These are phyloP conservation scores for Cotesia glomerata DNA, from an alignment of 1,140 invertebrate genomes.

Conservation along the genomic window DNA sequence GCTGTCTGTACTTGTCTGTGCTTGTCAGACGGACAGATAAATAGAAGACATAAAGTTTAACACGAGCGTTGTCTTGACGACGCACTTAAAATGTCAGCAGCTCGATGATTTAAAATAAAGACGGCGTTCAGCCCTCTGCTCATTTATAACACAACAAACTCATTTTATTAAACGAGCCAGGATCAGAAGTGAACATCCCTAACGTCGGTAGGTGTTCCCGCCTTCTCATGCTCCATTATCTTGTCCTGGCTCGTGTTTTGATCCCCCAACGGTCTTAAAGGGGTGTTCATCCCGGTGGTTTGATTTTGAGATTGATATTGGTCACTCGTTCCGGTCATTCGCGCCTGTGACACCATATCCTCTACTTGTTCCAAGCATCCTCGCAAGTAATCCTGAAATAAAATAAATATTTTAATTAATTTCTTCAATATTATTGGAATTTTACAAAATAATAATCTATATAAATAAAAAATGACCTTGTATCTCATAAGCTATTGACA, in stretches of 20 bases:
- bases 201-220: conserved; percentile 82
- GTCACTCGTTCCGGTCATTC: conserved; percentile 34
- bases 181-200: conserved; percentile 73
- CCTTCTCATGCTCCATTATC: conserved; percentile 70
- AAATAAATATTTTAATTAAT: conserved; percentile 27
- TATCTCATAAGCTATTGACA: no score
- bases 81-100: no score
- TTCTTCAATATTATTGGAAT: no score
- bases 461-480: no score
- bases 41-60: neutral
- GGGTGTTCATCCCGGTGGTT: conserved; percentile 31
- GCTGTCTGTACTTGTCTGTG: neutral
- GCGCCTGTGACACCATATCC: conserved; percentile 69
- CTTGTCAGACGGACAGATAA: neutral
- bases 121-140: neutral
- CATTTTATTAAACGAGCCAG: conserved; percentile 26
- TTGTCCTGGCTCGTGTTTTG: conserved; percentile 64
- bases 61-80: neutral
- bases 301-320: conserved; percentile 45
- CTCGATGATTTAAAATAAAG: no score
- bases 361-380: conserved; percentile 78
- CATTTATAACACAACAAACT: neutral
- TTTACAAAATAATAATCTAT: no score
- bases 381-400: conserved; percentile 74
- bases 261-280: conserved; percentile 53